phyloP scores from a whole-genome alignment of 2,797 vertebrate genomes.

The Salarias fasciatus region DNA sequence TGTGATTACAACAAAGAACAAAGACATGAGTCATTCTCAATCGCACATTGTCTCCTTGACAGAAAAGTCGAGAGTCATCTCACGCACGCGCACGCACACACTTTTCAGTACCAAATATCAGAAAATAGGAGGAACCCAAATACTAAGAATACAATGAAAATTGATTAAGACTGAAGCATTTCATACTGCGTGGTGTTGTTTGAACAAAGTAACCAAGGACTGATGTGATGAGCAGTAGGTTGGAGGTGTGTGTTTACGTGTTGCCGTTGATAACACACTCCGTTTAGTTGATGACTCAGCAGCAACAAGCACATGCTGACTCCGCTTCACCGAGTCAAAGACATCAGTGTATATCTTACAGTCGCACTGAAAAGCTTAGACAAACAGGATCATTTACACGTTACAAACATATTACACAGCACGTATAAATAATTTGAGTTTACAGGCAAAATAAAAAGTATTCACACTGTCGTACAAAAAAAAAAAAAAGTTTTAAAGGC shows the following conservation, averaged over 20 bases:
- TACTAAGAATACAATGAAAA: constrained; percentile 11
- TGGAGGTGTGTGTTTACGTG: constrained; percentile 11
- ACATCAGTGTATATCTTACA: constrained; percentile 28
- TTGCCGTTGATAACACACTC: constrained; percentile 12
- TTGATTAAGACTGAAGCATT: background rate
- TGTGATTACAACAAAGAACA: constrained; percentile 78
- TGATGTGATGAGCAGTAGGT: background rate
- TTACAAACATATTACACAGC: constrained; percentile 25
- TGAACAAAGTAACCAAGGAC: background rate
- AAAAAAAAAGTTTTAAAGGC: constrained; percentile 7
- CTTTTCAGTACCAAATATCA: constrained; percentile 44
- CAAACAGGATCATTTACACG: constrained; percentile 47
- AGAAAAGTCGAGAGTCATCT: constrained; percentile 61
- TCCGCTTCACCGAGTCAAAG: constrained; percentile 22
- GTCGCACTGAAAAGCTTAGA: constrained; percentile 4
- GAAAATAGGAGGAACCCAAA: constrained; percentile 31
- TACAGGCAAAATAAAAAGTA: constrained; percentile 23
- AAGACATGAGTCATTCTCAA: constrained; percentile 73
- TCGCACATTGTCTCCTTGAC: constrained; percentile 70
- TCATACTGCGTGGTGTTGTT: constrained; percentile 13
- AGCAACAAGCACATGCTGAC: constrained; percentile 36
- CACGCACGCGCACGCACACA: constrained; percentile 18
- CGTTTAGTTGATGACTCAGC: constrained; percentile 39
- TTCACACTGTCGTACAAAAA: constrained; percentile 29
- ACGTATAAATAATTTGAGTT: constrained; percentile 38